Evolutionary conservation across 2,797 vertebrate species (phyloP).

Genomic region (Myotis vivesi): DNA sequence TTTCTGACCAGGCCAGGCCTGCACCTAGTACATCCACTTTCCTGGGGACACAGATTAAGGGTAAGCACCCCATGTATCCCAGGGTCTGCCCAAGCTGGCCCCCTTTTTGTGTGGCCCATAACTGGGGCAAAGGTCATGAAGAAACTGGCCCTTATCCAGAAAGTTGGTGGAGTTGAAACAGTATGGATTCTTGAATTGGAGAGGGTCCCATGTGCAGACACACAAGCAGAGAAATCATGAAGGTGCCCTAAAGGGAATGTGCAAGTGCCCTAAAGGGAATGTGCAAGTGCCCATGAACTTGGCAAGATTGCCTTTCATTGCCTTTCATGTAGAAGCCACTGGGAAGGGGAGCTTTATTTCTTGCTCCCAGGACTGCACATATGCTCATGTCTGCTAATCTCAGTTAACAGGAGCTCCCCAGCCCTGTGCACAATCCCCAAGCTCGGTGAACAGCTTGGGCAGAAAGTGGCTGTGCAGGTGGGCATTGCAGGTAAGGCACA

Average conservation of each 20-base stretch:
- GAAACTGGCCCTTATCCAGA: slow-evolving; percentile 23
- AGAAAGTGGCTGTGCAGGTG: neutral
- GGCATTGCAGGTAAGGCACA: neutral
- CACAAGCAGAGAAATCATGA: slow-evolving; percentile 39
- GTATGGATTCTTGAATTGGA: slow-evolving; percentile 56
- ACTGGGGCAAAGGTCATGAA: slow-evolving; percentile 66
- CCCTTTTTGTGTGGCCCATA: neutral
- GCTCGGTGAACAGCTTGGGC: neutral
- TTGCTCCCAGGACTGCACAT: neutral
- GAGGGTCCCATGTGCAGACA: slow-evolving; percentile 37
- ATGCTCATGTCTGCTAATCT: neutral
- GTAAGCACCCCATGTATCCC: neutral
- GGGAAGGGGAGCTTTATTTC: neutral
- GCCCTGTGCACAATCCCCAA: neutral
- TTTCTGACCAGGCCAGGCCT: slow-evolving; percentile 18
- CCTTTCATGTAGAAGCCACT: neutral
- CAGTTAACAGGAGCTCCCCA: neutral
- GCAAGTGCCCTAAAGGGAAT: slow-evolving; percentile 43
- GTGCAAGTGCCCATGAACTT: fast-evolving
- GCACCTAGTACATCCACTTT: slow-evolving; percentile 50
- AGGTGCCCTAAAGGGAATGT: slow-evolving; percentile 29
- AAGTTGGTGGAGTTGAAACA: slow-evolving; percentile 63
- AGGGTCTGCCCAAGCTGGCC: no score
- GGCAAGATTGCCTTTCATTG: neutral
- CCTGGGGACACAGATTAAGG: neutral